Evolutionary conservation across 2,113 vertebrate genomes (phyloP).

Genomic region (Hippocampus guttulatus): DNA sequence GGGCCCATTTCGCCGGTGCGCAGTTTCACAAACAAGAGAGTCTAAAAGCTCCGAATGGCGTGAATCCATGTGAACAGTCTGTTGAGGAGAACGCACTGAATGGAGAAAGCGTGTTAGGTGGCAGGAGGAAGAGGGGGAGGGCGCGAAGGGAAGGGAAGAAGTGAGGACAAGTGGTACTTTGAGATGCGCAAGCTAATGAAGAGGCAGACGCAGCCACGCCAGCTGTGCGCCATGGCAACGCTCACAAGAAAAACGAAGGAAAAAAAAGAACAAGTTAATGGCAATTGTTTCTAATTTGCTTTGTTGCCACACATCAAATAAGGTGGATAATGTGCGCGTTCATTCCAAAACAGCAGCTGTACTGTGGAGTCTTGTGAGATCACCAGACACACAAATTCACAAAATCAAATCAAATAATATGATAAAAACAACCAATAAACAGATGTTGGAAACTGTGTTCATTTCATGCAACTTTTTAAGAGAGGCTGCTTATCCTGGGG

Average conservation of each 20-base stretch:
- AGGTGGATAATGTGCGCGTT: neutral
- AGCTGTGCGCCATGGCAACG: constrained; percentile 36
- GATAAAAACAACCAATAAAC: too few relatives aligned
- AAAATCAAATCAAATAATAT: too few relatives aligned
- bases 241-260: constrained; percentile 2
- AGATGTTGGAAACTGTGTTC: too few relatives aligned
- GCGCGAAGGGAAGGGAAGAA: neutral
- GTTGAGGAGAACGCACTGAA: constrained; percentile 44
- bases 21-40: constrained; percentile 31
- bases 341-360: neutral
- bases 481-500: too few relatives aligned
- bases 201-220: neutral
- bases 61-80: constrained; percentile 35
- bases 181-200: constrained; percentile 15
- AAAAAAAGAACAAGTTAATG: neutral
- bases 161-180: neutral
- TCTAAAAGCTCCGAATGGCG: constrained; percentile 37
- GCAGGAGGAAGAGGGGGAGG: constrained; percentile 17
- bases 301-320: constrained; percentile 3
- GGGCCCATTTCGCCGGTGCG: constrained; percentile 4
- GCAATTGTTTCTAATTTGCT: constrained; percentile 18
- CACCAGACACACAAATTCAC: neutral
- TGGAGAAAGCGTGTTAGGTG: constrained; percentile 38
- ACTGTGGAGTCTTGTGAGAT: neutral
- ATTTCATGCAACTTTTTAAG: too few relatives aligned